Evolutionary conservation across 2,888 invertebrate species (phyloP).

Genomic region (Drosophila emarginata): DNA sequence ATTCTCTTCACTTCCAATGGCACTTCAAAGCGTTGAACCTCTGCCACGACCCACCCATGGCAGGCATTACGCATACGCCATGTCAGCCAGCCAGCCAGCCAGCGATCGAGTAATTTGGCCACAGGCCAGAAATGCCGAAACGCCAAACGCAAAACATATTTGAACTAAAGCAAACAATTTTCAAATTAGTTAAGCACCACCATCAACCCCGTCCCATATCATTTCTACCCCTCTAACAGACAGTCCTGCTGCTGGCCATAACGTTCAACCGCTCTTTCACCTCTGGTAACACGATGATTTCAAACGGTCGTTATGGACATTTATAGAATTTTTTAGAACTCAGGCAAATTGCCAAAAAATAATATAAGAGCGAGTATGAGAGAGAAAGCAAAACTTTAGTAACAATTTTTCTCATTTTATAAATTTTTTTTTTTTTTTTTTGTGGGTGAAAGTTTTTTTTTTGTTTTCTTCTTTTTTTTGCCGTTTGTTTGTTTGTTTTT

Average conservation of each 20-base stretch:
- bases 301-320: slow-evolving; percentile 45
- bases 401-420: slow-evolving; percentile 37
- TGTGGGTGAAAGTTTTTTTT: not conserved
- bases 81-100: slow-evolving; percentile 15
- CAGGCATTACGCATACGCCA: slow-evolving; percentile 40
- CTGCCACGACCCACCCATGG: slow-evolving; percentile 3
- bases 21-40: slow-evolving; percentile 27
- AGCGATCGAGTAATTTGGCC: slow-evolving; percentile 41
- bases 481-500: slow-evolving; percentile 2
- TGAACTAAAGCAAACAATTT: slow-evolving; percentile 37
- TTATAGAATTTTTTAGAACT: slow-evolving; percentile 50
- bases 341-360: slow-evolving; percentile 48
- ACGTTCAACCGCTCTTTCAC: not conserved
- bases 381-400: slow-evolving; percentile 16
- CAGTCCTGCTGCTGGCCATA: too few species aligned
- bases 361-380: not conserved
- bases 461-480: slow-evolving; percentile 11
- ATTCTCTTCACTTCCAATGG: slow-evolving; percentile 25
- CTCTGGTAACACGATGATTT: slow-evolving; percentile 1
- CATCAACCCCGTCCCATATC: not conserved
- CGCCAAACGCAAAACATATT: slow-evolving; percentile 58
- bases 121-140: slow-evolving; percentile 55
- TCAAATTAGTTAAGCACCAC: slow-evolving; percentile 33
- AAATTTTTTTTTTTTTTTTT: slow-evolving; percentile 10
- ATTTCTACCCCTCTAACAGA: too few species aligned